Conservation (phyloP, 1,140 invertebrate genomes). For the Scaptodrosophila lebanonensis region DNA sequence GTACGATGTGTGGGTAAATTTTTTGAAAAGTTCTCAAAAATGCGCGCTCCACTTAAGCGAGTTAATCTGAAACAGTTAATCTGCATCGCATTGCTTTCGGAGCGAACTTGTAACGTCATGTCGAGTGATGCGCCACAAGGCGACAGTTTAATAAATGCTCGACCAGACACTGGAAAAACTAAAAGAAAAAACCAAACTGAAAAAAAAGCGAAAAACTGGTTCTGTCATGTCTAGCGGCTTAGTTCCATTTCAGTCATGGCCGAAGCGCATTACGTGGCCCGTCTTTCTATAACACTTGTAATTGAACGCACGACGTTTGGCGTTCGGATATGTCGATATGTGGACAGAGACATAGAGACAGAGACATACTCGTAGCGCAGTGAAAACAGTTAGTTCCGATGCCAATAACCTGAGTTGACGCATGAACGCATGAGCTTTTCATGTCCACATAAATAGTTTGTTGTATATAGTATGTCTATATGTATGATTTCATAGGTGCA, state of each 20-base stretch:
- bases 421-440: no score
- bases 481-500: no score
- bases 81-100: conserved; percentile 32
- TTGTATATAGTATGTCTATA: no score
- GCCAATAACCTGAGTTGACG: conserved; percentile 55
- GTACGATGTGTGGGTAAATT: background rate
- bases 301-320: conserved; percentile 42
- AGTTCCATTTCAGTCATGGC: conserved; percentile 44
- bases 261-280: conserved; percentile 10
- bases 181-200: no score
- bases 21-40: conserved; percentile 14
- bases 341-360: no score
- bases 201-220: conserved; percentile 47
- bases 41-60: conserved; percentile 10
- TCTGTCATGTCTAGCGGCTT: conserved; percentile 32
- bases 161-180: no score
- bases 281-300: conserved; percentile 33
- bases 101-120: no score
- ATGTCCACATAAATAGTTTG: no score
- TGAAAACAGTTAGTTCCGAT: conserved; percentile 65
- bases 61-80: conserved; percentile 5
- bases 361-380: no score
- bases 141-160: no score
- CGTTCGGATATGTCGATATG: no score
- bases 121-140: conserved; percentile 23